Percentiles rank a stretch among this genome's conserved stretches.
Conservation (phyloP, 2,888 invertebrate genomes). For the Caenorhabditis macrosperma region DNA sequence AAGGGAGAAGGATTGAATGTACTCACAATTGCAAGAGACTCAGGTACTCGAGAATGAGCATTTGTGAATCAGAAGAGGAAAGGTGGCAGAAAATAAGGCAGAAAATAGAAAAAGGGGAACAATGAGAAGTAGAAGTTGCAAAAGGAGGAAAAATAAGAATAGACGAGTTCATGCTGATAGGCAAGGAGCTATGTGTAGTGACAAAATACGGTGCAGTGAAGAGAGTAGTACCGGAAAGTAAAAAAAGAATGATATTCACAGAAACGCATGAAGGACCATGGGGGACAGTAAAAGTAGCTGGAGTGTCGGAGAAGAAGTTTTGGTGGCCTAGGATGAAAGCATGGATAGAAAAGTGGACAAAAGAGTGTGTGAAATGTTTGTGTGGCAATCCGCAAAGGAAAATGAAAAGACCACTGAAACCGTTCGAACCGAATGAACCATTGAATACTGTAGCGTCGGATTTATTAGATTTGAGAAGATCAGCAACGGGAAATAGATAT, state of each 20-base stretch:
- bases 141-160: too few relatives aligned
- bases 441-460: constrained; percentile 49
- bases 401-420: constrained; percentile 34
- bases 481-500: constrained; percentile 35
- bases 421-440: constrained; percentile 20
- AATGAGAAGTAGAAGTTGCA: neutral
- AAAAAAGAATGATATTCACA: constrained; percentile 13
- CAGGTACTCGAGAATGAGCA: too few relatives aligned
- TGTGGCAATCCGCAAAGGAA: constrained; percentile 12
- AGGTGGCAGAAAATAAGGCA: constrained; percentile 3
- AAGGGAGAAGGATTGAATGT: too few relatives aligned
- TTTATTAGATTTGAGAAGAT: constrained; percentile 42
- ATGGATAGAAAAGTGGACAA: constrained; percentile 30
- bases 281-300: constrained; percentile 10
- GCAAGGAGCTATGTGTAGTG: neutral
- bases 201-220: neutral
- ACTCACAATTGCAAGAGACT: too few relatives aligned
- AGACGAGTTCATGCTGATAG: neutral
- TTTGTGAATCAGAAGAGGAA: too few relatives aligned
- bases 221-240: constrained; percentile 38
- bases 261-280: constrained; percentile 40
- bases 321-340: constrained; percentile 50
- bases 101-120: neutral
- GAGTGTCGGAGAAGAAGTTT: constrained; percentile 11
- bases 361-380: constrained; percentile 37